Base-by-base conservation (phyloP, 2,888 invertebrate genomes). In the Oxytorus armatus region DNA sequence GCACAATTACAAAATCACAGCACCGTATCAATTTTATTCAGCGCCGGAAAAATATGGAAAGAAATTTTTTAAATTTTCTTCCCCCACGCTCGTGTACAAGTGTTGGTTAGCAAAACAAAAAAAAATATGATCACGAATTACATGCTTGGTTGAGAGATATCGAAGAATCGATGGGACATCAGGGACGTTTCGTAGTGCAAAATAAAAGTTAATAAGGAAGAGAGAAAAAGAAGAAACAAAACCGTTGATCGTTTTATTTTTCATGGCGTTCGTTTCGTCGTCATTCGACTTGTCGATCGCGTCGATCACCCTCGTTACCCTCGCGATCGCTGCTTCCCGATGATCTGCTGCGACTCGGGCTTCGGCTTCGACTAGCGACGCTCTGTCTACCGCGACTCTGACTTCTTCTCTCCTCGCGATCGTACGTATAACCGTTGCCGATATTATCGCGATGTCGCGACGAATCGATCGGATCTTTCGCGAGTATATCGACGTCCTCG, bases 241-340 rank as follows among this genome's bases (percentile, higher is more conserved):
- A 14, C 1, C 47, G 55, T 33, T 36, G n/a, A 2, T 16, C 23
- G n/a, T n/a, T 63, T 16, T 42, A 39, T 29, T 44, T 1, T 68
- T 14, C 1, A 53, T n/a, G n/a, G n/a, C n/a, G n/a, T n/a, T n/a
- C 16, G 44, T 10, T 25, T 11, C 11, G 3, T 7, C 49, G 23
- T 81, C 69, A 77, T 21, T 77, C 77, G 44, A 36, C 65, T 44
- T 81, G 69, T 21, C 73, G 74, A 29, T 74, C 68, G n/a, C 69
- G 77, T 57, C 70, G 82, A 55, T 79, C 78, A 29, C 66, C 79
- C 44, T 83, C 80, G 57, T 77, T 72, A 11, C 69, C 82, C 3
- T 87, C 88, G 29, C 81, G 84, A 77, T 88, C 87, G 81, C 88
- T 89, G 81, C 85, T 86, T 3, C 47, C 82, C 53, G 87, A 88